These are phyloP conservation scores for Ctenosaura bakeri DNA, from an alignment of 2,797 vertebrate genomes.

Conservation along the genomic window DNA sequence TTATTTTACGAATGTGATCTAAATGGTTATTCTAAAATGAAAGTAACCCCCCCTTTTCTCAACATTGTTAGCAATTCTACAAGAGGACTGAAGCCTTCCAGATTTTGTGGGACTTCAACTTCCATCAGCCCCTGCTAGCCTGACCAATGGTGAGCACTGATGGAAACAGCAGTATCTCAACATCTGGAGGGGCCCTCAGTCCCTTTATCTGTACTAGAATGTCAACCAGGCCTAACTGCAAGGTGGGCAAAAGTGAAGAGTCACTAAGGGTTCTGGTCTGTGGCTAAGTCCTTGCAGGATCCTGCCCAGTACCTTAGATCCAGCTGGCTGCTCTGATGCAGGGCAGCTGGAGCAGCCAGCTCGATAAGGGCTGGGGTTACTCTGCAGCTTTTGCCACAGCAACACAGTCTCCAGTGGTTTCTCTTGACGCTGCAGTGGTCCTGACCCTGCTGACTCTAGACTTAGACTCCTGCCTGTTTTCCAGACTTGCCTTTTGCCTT, in stretches of 20 bases:
- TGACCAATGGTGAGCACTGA: background rate
- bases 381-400: no score
- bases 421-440: no score
- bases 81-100: background rate
- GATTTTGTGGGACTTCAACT: background rate
- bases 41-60: background rate
- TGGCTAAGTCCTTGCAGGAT: no score
- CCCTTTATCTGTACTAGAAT: background rate
- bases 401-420: no score
- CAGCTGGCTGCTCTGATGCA: no score
- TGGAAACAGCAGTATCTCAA: background rate
- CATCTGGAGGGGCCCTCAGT: background rate
- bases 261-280: conserved; percentile 12
- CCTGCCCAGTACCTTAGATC: no score
- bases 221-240: background rate
- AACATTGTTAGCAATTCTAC: conserved; percentile 21
- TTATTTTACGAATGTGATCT: conserved; percentile 34
- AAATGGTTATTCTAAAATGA: conserved; percentile 27
- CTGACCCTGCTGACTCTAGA: no score
- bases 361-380: no score
- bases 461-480: no score
- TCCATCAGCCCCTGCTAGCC: background rate
- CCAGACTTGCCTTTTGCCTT: no score
- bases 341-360: no score
- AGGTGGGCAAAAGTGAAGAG: background rate